A percentile compares a stretch with the other conserved stretches of the same genome.
Conservation (phyloP, 1,140 invertebrate genomes). For the Eciton burchellii region DNA sequence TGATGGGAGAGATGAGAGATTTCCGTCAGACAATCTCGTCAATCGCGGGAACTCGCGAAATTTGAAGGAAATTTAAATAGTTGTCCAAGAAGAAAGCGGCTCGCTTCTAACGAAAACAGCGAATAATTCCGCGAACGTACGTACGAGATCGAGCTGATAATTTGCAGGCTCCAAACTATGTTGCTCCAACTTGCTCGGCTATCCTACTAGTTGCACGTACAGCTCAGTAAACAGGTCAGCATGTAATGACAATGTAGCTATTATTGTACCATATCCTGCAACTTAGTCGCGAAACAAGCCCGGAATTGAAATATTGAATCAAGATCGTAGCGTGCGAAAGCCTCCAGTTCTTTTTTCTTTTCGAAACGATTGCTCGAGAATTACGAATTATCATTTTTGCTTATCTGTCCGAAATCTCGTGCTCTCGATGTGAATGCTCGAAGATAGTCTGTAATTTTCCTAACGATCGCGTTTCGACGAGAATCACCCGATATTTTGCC, state of each 20-base stretch:
- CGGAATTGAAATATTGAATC: not conserved
- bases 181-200: constrained; percentile 66
- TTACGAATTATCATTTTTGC: not conserved
- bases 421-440: too few relatives aligned
- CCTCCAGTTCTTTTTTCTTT: not conserved
- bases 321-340: not conserved
- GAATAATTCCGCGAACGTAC: constrained; percentile 42
- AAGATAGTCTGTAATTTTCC: too few relatives aligned
- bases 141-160: constrained; percentile 64
- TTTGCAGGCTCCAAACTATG: constrained; percentile 62
- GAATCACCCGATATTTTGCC: not conserved
- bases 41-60: constrained; percentile 40
- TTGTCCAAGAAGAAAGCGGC: constrained; percentile 39
- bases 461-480: not conserved
- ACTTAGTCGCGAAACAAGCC: constrained; percentile 36
- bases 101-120: constrained; percentile 64
- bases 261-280: constrained; percentile 61
- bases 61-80: constrained; percentile 65
- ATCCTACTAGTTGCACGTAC: constrained; percentile 56
- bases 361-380: not conserved
- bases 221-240: constrained; percentile 49
- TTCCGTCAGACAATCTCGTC: too few relatives aligned
- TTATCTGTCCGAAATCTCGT: too few relatives aligned
- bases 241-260: constrained; percentile 63
- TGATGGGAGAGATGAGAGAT: too few relatives aligned